Conservation (phyloP, 1,140 invertebrate genomes). For the Apolygus lucorum region DNA sequence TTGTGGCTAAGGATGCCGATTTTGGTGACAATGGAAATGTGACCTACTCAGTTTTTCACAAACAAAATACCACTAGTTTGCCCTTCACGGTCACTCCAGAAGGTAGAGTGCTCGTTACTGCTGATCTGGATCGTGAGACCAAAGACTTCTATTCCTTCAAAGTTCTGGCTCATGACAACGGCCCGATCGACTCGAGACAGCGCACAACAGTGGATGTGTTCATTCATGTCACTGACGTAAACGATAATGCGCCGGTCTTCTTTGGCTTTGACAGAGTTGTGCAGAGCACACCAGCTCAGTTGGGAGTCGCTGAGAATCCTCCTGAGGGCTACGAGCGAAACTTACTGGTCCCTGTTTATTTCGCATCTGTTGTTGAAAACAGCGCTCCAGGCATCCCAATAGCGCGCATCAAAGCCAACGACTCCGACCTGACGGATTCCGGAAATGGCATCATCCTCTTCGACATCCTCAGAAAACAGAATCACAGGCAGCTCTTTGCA, state of each 20-base stretch:
- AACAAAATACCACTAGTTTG: slow-evolving; percentile 45
- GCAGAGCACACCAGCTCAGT: slow-evolving; percentile 22
- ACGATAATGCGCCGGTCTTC: slow-evolving; percentile 59
- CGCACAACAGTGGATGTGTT: slow-evolving; percentile 65
- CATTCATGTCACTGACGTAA: slow-evolving; percentile 68
- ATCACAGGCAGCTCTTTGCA: slow-evolving; percentile 55
- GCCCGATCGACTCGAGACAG: slow-evolving; percentile 47
- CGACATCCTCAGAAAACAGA: slow-evolving; percentile 52
- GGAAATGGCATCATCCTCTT: slow-evolving; percentile 72
- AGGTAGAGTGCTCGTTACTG: slow-evolving; percentile 66
- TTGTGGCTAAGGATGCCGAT: slow-evolving; percentile 67
- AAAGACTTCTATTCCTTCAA: slow-evolving; percentile 60
- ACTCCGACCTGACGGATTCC: slow-evolving; percentile 69
- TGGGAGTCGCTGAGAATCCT: slow-evolving; percentile 10
- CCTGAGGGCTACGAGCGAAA: slow-evolving; percentile 22
- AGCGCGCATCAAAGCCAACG: slow-evolving; percentile 66
- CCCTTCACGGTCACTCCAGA: slow-evolving; percentile 63
- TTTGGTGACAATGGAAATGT: slow-evolving; percentile 66
- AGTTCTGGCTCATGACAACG: slow-evolving; percentile 66
- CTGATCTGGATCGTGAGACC: slow-evolving; percentile 68
- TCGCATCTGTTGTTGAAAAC: slow-evolving; percentile 57
- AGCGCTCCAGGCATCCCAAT: slow-evolving; percentile 58
- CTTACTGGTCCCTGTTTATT: slow-evolving; percentile 53
- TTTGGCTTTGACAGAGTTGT: slow-evolving; percentile 50
- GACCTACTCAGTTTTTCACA: slow-evolving; percentile 55